phyloP scores from a whole-genome alignment of 2,797 vertebrate species.

The Onychomys arenicola region DNA sequence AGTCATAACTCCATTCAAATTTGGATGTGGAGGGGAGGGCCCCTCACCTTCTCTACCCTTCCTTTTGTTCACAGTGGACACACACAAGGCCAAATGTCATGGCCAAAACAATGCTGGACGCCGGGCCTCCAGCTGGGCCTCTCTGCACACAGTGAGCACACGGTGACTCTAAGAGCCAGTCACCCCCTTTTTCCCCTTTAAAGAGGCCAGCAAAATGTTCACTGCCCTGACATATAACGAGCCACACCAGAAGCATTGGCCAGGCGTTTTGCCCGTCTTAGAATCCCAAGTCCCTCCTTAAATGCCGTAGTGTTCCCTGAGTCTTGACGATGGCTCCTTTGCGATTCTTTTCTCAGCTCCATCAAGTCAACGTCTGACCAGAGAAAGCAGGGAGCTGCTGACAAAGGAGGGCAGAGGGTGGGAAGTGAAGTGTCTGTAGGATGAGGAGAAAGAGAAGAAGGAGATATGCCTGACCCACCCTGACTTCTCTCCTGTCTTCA shows the following conservation, averaged over 20 bases:
- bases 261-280: neutral
- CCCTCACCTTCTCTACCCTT: fast-evolving
- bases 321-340: neutral
- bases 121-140: neutral
- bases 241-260: neutral
- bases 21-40: neutral
- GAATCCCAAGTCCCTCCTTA: neutral
- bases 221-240: neutral
- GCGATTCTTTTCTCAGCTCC: neutral
- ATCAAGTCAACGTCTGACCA: neutral
- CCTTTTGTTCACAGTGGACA: fast-evolving
- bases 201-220: neutral
- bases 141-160: neutral
- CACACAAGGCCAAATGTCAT: neutral
- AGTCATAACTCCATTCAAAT: neutral
- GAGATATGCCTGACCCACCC: neutral
- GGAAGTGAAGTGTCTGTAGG: neutral
- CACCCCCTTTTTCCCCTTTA: neutral
- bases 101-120: neutral
- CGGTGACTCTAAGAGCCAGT: neutral
- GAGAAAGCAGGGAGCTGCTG: neutral
- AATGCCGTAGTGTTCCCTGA: neutral
- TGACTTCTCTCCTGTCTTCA: neutral
- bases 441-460: neutral
- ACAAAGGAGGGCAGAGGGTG: neutral